Evolutionary conservation across 2,113 vertebrate genomes (phyloP).

Genomic region (Sinocyclocheilus anophthalmus): DNA sequence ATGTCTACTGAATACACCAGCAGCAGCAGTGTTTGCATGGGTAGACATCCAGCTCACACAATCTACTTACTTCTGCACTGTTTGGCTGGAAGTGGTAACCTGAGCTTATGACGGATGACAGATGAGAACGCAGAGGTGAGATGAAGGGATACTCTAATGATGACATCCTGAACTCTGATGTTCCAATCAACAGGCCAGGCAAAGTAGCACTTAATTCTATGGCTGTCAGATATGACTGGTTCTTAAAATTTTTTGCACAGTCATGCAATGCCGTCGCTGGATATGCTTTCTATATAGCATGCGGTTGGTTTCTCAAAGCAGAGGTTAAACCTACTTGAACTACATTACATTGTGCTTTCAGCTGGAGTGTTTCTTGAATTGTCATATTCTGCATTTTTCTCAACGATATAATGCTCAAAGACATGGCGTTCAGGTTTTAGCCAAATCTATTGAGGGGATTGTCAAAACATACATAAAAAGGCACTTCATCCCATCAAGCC

Average conservation of each 20-base stretch:
- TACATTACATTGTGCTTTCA: background rate
- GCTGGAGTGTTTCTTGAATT: background rate
- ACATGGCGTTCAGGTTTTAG: background rate
- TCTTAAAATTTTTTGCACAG: background rate
- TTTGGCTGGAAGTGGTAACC: slow-evolving; percentile 27
- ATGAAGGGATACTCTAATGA: background rate
- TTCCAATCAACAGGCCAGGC: background rate
- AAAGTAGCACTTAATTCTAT: background rate
- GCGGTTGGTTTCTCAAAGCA: background rate
- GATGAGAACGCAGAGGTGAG: background rate
- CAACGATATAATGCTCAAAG: background rate
- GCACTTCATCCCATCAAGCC: too few species aligned
- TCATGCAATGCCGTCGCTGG: background rate
- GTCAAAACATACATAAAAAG: background rate
- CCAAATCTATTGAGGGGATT: background rate
- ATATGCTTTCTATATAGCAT: background rate
- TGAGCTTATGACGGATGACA: background rate
- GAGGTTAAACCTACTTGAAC: background rate
- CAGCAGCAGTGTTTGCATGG: background rate
- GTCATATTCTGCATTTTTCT: background rate
- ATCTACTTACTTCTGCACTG: slow-evolving; percentile 35
- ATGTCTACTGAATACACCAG: slow-evolving; percentile 21
- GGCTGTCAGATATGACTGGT: background rate
- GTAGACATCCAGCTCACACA: slow-evolving; percentile 10
- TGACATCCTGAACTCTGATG: slow-evolving; percentile 1